A percentile compares a stretch with the other conserved stretches of the same genome.
Evolutionary conservation across 2,113 vertebrate species (phyloP).

Genomic region (Lycaon pictus): DNA sequence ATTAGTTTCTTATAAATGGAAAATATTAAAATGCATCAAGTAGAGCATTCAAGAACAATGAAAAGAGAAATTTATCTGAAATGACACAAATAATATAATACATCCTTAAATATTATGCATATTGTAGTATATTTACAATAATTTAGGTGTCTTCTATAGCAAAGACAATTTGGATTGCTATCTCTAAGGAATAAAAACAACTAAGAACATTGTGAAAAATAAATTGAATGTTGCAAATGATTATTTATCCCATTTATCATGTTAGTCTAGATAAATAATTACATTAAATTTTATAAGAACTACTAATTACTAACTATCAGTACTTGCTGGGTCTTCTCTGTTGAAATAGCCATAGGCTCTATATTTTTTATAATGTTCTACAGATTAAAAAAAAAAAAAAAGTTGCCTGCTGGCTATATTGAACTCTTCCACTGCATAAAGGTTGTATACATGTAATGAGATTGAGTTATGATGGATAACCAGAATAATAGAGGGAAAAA

Average conservation of each 20-base stretch:
- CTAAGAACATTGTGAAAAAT: conserved; percentile 64
- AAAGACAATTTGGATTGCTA: conserved; percentile 54
- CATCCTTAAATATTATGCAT: background rate
- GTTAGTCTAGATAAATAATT: conserved; percentile 43
- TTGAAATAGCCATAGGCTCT: conserved; percentile 64
- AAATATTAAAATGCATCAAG: conserved; percentile 63
- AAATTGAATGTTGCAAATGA: conserved; percentile 56
- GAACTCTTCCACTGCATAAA: conserved; percentile 67
- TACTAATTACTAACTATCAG: conserved; percentile 73
- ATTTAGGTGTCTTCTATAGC: background rate
- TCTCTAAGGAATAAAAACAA: conserved; percentile 11
- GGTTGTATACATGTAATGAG: conserved; percentile 68
- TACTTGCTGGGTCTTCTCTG: conserved; percentile 40
- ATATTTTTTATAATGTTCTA: conserved; percentile 54
- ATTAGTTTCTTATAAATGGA: conserved; percentile 45
- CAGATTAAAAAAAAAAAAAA: conserved; percentile 40
- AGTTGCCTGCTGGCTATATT: conserved; percentile 69
- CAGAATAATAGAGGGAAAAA: conserved; percentile 37
- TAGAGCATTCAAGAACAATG: conserved; percentile 14
- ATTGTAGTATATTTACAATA: background rate
- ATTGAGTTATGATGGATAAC: conserved; percentile 71
- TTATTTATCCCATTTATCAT: conserved; percentile 63
- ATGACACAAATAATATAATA: conserved; percentile 48
- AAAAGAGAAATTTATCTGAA: conserved; percentile 35
- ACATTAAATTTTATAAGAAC: conserved; percentile 71